A percentile compares a stretch with the other conserved stretches of the same genome.
These are phyloP conservation scores for Origma solitaria DNA, from an alignment of 2,113 vertebrate species.

Conservation along the genomic window DNA sequence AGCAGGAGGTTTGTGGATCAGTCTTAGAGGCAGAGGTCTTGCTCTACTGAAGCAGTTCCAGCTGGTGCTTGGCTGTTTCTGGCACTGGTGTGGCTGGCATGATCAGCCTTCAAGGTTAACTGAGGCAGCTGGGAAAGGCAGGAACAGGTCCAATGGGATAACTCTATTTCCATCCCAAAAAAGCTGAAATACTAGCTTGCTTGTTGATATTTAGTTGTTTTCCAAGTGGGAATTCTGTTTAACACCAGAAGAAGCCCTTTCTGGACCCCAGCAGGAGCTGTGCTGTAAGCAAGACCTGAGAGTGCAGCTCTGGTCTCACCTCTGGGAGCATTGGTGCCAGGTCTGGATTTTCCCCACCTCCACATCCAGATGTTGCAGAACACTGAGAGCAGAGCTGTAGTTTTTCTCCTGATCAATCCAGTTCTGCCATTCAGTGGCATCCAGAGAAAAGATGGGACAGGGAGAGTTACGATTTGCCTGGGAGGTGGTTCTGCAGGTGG, in stretches of 20 bases:
- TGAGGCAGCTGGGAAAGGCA: not conserved
- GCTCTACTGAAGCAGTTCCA: not conserved
- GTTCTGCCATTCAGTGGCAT: not conserved
- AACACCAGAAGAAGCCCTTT: not conserved
- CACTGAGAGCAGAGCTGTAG: not conserved
- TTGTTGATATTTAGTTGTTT: not conserved
- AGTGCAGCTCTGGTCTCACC: not conserved
- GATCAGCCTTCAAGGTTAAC: not conserved
- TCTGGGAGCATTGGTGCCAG: not conserved
- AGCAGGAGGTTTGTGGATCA: not conserved
- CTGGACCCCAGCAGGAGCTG: not conserved
- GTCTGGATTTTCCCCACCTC: not conserved
- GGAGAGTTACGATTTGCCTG: not conserved
- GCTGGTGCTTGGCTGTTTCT: not conserved
- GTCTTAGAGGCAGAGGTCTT: not conserved
- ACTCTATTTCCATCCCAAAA: not conserved
- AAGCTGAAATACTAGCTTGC: not conserved
- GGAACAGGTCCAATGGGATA: not conserved
- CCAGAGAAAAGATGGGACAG: not conserved
- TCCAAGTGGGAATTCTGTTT: not conserved
- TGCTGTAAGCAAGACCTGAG: not conserved
- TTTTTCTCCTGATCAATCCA: not conserved
- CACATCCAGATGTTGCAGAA: not conserved
- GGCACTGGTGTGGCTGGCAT: not conserved
- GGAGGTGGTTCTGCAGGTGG: not conserved